Conservation (phyloP, 1,140 invertebrate species). For the Meloidogyne floridensis region DNA sequence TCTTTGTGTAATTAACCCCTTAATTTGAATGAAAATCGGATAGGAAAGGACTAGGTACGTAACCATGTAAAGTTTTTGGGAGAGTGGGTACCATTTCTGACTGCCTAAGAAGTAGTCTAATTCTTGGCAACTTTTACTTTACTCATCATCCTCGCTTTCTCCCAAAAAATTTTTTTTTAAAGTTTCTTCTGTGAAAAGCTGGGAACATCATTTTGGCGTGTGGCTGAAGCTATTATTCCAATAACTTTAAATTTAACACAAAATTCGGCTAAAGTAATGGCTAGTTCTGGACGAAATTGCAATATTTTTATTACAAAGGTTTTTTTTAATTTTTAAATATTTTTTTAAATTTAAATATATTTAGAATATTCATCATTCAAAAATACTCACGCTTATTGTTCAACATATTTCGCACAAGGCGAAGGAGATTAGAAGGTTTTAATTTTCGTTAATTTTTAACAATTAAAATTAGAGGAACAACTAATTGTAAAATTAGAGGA, state of each 20-base stretch:
- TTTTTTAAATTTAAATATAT: slow-evolving; percentile 10
- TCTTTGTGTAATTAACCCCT: too few relatives aligned
- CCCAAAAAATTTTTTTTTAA: not conserved
- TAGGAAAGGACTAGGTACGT: too few relatives aligned
- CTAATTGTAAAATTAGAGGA: too few relatives aligned
- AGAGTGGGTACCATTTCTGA: too few relatives aligned
- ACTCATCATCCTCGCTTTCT: not conserved
- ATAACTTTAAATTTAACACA: slow-evolving; percentile 86
- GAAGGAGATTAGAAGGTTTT: slow-evolving; percentile 80
- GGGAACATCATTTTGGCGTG: slow-evolving; percentile 80
- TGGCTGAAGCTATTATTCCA: slow-evolving; percentile 79
- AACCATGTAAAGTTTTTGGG: not conserved
- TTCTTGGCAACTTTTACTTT: too few relatives aligned
- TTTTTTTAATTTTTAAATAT: not conserved
- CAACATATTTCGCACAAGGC: slow-evolving; percentile 80
- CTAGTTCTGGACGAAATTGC: slow-evolving; percentile 82
- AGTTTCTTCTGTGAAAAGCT: slow-evolving; percentile 80
- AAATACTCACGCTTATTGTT: slow-evolving; percentile 84
- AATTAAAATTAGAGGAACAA: too few relatives aligned
- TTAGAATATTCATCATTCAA: slow-evolving; percentile 77
- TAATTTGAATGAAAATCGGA: too few relatives aligned
- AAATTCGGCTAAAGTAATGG: slow-evolving; percentile 93
- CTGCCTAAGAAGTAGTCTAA: too few relatives aligned
- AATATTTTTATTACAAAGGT: slow-evolving; percentile 84
- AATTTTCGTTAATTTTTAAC: too few relatives aligned